Evolutionary conservation across 2,113 vertebrate genomes (phyloP), one percentile per base, ranked within the genome.

Genomic region (Cyprinodon brontotheroides): DNA sequence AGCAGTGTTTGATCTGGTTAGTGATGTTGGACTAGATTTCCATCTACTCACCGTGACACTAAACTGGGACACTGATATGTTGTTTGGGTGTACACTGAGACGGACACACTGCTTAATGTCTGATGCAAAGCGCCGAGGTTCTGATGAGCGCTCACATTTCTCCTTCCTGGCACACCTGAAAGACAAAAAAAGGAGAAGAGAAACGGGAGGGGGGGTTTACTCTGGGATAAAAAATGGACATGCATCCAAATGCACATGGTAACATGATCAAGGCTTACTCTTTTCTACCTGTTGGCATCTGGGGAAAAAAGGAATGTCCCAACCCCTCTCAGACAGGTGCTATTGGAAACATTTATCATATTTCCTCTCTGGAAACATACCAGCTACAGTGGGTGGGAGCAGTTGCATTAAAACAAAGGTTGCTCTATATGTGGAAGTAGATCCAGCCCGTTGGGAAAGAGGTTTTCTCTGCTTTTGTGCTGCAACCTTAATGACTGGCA

Each of bases 61-160:
- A 85, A 97, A 99, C 94, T 99, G 97, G 78, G 97, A 99, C 83
- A 99, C 98, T 0, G 98, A 99, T 93, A 99, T 99, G 94, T 99
- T 99, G 94, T 96, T 99, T 82, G 98, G 98, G 43, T 97, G 96
- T 71, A 99, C 98, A 0, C 95, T 99, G 65, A 99, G 95, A 8
- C 96, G 95, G 84, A 99, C 98, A 1, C 98, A 99, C 88, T 99
- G 98, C 90, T 96, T 97, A 95, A 97, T 95, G 92, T 98, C 96
- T 0, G 96, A 98, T 81, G 98, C 96, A 41, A 99, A 99, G 87
- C 98, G 94, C 22, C 97, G 95, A 5, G 96, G 96, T 77, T 99
- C 97, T 0, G 89, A 94, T 80, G 97, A 98, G 59, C 98, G 95
- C 76, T 97, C 96, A 1, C 98, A 99, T 74, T 95, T 95, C 82